Conservation (phyloP, 2,113 vertebrate species). For the Ibidorhyncha struthersii region DNA sequence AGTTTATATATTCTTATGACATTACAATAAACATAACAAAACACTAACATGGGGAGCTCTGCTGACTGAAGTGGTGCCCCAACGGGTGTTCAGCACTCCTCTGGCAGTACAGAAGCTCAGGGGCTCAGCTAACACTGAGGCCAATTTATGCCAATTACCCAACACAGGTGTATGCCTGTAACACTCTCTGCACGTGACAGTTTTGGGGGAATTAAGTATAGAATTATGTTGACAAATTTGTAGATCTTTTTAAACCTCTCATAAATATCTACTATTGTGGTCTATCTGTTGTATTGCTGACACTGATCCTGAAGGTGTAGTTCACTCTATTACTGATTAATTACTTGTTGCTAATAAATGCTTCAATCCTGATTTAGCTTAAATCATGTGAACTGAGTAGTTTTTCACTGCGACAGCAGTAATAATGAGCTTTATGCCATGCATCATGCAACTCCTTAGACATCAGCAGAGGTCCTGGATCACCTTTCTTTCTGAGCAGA, state of each 20-base stretch:
- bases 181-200: rapidly evolving
- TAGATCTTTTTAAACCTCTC: not conserved
- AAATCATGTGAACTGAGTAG: not conserved
- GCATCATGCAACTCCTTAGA: not conserved
- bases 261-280: not conserved
- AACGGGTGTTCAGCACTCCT: not conserved
- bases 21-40: not conserved
- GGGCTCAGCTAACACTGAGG: not conserved
- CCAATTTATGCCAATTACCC: not conserved
- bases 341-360: not conserved
- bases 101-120: not conserved
- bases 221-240: not conserved
- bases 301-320: not conserved
- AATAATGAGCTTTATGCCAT: not conserved
- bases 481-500: not conserved
- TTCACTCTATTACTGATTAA: not conserved
- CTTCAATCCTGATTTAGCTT: not conserved
- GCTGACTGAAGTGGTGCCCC: not conserved
- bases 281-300: not conserved
- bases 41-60: not conserved
- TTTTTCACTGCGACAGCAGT: not conserved
- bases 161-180: not conserved
- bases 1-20: not conserved
- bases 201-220: not conserved
- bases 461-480: not conserved